Conservation (phyloP, 2,113 vertebrate species). For the Callionymus lyra region DNA sequence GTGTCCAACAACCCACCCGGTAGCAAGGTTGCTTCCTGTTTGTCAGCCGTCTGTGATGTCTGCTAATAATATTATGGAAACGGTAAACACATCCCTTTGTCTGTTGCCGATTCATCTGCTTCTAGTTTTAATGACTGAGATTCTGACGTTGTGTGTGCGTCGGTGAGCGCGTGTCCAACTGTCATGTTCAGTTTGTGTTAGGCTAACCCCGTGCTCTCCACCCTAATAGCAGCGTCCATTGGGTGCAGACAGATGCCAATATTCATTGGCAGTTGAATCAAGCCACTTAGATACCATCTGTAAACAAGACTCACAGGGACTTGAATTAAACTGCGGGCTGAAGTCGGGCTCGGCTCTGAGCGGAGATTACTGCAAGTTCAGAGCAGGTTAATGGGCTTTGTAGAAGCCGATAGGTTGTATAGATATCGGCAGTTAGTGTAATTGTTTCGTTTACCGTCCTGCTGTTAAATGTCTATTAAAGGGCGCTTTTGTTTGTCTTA, state of each 20-base stretch:
- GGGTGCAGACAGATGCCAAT: conserved; percentile 70
- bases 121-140: conserved; percentile 5
- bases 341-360: conserved; percentile 48
- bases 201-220: conserved; percentile 70
- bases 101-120: conserved; percentile 1
- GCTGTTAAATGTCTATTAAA: too few species aligned
- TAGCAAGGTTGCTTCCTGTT: conserved; percentile 40
- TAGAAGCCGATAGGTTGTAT: conserved; percentile 38
- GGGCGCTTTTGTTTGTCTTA: too few species aligned
- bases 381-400: conserved; percentile 56
- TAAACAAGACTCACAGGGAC: conserved; percentile 59
- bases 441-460: too few species aligned
- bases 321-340: conserved; percentile 53
- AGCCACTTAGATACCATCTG: conserved; percentile 66
- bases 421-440: conserved; percentile 28
- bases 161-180: conserved; percentile 30
- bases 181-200: conserved; percentile 75
- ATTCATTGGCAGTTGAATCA: conserved; percentile 75
- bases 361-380: conserved; percentile 54
- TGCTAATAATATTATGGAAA: not conserved
- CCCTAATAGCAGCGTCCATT: conserved; percentile 66
- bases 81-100: not conserved
- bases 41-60: conserved; percentile 3
- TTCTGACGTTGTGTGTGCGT: not conserved
- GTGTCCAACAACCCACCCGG: conserved; percentile 55